Evolutionary conservation across 2,888 invertebrate species (phyloP).

Genomic region (Norana najaformis): DNA sequence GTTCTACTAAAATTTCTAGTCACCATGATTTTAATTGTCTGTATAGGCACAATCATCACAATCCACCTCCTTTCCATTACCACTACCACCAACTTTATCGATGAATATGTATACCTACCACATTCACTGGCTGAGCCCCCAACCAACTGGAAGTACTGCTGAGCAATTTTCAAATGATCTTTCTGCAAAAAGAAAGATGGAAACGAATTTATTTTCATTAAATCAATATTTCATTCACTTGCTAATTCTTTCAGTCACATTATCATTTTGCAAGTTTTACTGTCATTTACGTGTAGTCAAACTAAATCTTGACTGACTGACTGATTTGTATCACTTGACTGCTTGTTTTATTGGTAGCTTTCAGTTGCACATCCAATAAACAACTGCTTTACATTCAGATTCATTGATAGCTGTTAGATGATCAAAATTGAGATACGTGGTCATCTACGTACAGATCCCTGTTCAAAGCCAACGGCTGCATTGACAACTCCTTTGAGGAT

Average conservation of each 20-base stretch:
- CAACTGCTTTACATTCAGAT: not conserved
- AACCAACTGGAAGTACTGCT: slow-evolving; percentile 93
- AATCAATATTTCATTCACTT: not conserved
- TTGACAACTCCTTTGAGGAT: slow-evolving; percentile 95
- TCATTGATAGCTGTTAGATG: not conserved
- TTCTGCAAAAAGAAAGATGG: slow-evolving; percentile 69
- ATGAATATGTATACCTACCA: slow-evolving; percentile 56
- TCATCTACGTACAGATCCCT: slow-evolving; percentile 77
- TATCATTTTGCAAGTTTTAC: not conserved
- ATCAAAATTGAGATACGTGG: not conserved
- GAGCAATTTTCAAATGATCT: slow-evolving; percentile 90
- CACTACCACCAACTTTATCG: not conserved
- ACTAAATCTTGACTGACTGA: no score
- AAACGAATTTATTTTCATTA: not conserved
- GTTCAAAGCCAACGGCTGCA: slow-evolving; percentile 87
- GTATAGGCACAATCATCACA: not conserved
- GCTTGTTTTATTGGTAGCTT: not conserved
- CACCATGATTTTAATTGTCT: not conserved
- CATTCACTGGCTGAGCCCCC: slow-evolving; percentile 95
- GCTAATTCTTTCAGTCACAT: not conserved
- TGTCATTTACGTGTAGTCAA: not conserved
- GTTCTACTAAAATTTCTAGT: not conserved
- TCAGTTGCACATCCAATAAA: not conserved
- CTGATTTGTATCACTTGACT: not conserved
- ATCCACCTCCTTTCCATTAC: not conserved